phyloP scores from a whole-genome alignment of 2,888 invertebrate genomes.

The Gasteruption jaculator region DNA sequence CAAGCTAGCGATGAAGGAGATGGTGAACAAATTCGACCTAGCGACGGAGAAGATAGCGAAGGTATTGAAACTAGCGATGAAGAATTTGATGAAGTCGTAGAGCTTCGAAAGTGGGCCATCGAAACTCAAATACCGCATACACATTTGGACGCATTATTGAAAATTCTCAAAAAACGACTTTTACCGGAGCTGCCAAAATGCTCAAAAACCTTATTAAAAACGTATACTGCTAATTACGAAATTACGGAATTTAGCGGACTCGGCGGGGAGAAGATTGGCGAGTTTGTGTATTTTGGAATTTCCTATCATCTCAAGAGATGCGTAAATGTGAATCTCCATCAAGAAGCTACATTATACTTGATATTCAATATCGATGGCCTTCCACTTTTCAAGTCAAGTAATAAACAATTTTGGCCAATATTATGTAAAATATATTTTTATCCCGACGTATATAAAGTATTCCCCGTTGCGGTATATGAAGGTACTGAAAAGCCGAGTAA shows the following conservation, averaged over 20 bases:
- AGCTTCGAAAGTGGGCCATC: too few species aligned
- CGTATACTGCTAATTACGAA: conserved; percentile 9
- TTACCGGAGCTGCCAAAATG: conserved; percentile 22
- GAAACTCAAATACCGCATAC: too few species aligned
- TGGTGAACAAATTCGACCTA: too few species aligned
- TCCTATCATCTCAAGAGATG: conserved; percentile 13
- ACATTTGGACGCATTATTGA: too few species aligned
- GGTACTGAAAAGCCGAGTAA: conserved; percentile 25
- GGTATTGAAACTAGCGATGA: too few species aligned
- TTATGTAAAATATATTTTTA: conserved; percentile 20
- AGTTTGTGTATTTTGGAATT: conserved; percentile 21
- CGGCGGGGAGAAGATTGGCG: conserved; percentile 7
- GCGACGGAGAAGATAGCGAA: too few species aligned
- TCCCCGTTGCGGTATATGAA: conserved; percentile 23
- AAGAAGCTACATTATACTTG: conserved; percentile 12
- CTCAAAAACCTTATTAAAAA: conserved; percentile 18
- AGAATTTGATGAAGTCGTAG: too few species aligned
- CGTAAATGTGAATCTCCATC: conserved; percentile 17
- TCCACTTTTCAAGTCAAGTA: conserved; percentile 20
- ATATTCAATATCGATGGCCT: conserved; percentile 21
- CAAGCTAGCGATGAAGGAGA: too few species aligned
- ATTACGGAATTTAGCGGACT: conserved; percentile 9
- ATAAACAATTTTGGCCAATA: conserved; percentile 21
- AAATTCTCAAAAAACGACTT: too few species aligned
- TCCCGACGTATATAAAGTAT: conserved; percentile 21